phyloP scores from a whole-genome alignment of 2,888 invertebrate genomes.

The Sisyra terminalis region DNA sequence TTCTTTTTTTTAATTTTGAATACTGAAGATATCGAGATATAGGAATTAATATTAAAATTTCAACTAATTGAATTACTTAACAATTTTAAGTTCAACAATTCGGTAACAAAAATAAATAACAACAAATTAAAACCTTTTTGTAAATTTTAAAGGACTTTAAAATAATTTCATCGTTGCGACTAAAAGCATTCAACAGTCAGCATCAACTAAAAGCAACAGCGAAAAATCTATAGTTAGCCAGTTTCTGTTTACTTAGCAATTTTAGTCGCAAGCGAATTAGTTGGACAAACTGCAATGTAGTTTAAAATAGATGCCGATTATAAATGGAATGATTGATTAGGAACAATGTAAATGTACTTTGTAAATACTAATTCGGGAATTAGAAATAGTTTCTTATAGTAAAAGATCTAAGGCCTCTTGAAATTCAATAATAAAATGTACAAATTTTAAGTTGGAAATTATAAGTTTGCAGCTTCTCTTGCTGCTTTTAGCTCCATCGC shows the following conservation, averaged over 20 bases:
- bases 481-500: slow-evolving; percentile 58
- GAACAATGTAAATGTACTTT: not conserved
- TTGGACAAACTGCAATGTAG: not conserved
- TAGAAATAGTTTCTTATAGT: not conserved
- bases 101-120: no score
- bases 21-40: no score
- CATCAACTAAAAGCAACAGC: no score
- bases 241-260: not conserved
- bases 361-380: not conserved
- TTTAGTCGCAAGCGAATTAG: not conserved
- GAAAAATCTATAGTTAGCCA: not conserved
- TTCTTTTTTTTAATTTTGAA: no score
- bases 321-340: not conserved
- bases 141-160: no score
- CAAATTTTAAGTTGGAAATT: not conserved
- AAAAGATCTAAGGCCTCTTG: not conserved
- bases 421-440: not conserved
- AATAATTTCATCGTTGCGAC: no score
- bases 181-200: no score
- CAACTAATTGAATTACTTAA: no score
- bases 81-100: no score
- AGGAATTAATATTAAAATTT: no score
- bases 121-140: no score
- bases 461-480: not conserved
- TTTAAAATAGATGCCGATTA: not conserved